These are phyloP conservation scores for Suillia variegata DNA, from an alignment of 2,888 invertebrate species.

Conservation along the genomic window DNA sequence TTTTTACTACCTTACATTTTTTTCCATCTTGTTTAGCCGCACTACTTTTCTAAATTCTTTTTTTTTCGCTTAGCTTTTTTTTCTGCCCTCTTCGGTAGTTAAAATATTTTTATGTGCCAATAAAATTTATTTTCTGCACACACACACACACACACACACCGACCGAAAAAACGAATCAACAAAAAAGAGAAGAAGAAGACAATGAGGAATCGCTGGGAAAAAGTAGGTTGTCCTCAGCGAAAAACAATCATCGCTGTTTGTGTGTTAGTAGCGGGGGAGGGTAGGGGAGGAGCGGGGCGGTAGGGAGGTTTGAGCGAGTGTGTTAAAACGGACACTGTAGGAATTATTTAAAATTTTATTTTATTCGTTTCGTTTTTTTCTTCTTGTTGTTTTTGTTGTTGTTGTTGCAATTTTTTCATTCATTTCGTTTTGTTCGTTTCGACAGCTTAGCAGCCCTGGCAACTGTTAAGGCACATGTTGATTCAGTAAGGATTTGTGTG, in stretches of 20 bases:
- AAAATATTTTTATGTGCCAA: conserved; percentile 36
- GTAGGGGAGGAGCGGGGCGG: not conserved
- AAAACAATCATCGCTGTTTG: conserved; percentile 1
- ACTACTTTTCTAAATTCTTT: not conserved
- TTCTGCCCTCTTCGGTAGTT: conserved; percentile 11
- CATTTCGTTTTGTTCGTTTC: too few relatives aligned
- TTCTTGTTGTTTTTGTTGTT: too few relatives aligned
- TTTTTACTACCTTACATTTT: not conserved
- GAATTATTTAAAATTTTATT: too few relatives aligned
- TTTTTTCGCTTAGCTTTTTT: conserved; percentile 16
- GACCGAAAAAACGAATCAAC: not conserved
- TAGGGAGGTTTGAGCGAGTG: not conserved
- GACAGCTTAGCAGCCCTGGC: not conserved
- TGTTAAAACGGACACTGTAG: too few relatives aligned
- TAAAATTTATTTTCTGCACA: conserved; percentile 36
- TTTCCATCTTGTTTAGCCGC: not conserved
- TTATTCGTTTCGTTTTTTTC: too few relatives aligned
- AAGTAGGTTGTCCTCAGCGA: too few relatives aligned
- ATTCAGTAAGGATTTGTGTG: conserved; percentile 2
- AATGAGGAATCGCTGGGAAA: too few relatives aligned
- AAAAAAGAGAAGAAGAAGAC: not conserved
- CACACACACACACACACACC: conserved; percentile 22
- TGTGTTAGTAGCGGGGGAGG: too few relatives aligned
- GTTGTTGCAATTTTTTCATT: not conserved
- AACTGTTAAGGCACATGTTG: conserved; percentile 9